Base-by-base conservation (phyloP, 1,140 invertebrate genomes). In the Drosophila murphyi region DNA sequence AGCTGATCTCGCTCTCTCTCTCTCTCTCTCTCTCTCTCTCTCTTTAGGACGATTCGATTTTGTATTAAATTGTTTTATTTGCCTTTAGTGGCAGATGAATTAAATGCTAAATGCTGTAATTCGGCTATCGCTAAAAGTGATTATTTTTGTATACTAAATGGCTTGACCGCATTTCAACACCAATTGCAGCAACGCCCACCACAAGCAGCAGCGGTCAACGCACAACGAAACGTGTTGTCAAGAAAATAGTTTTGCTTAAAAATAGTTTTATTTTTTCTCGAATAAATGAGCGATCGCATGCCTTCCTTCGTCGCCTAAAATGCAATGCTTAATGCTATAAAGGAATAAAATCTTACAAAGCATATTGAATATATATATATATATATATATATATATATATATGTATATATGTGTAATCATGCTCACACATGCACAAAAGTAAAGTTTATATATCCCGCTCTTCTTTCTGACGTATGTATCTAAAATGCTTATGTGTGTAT, bases 241-340 rank as follows among this genome's bases (percentile, higher is more conserved):
- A 65, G 32, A 69, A 67, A 76, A 83, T 52, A 65, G 47, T 65
- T 20, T 65, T 63, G 50, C 48, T 72, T 86, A 81, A 74, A 87
- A 82, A 87, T 87, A 87, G 69, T 51, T 48, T 76, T 55, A 20
- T 20, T 20, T 20, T 20, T 20, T 20, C 20, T 48, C 12, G 12
- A 28, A 60, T 57, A 75, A 74, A 62, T 68, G 56, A 70, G 69
- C 62, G 35, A 10, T 61, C 50, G 32, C 48, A 60, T 75, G 72
- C 72, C 59, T 37, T 61, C 72, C 59, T 45, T 61, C 70, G 39
- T 47, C 54, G 31, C 45, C 54, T 52, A 59, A 72, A 72, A 52
- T 62, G 59, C 57, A 70, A 72, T 57, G 37, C 39, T 20, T 5
- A 32, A 37, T 61, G 28, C 51, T 45, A 65, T 43, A 60, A 72